Base-by-base conservation (phyloP, 2,888 invertebrate species). In the Tolmerus cingulatus region DNA sequence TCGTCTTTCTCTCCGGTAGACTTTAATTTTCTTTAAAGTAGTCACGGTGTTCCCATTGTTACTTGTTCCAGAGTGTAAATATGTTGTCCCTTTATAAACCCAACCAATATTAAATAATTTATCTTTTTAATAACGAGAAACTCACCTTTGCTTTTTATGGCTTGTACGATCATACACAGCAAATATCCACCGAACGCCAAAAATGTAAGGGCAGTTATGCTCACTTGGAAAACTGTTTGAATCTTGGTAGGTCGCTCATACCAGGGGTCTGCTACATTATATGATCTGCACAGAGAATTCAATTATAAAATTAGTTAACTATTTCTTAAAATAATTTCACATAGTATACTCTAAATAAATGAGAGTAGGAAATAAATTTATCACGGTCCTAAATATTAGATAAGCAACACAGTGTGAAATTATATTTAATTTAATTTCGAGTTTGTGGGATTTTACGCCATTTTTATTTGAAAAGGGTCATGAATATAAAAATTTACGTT, bases 151-250 rank as follows among this genome's bases (percentile, higher is more conserved):
- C 94, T 94, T 90, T 95, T 95, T 86, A 97, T 94, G 0, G 96
- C 96, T 90, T 96, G 95, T 37, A 96, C 95, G 85, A 97, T 95
- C 78, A 97, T 93, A 90, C 96, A 96, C 1, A 97, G 91, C 27
- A 97, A 92, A 90, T 97, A 97, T 1, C 97, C 97, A 0, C 97
- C 97, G 90, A 97, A 97, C 0, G 97, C 97, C 8, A 97, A 92
- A 92, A 97, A 97, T 0, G 97, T 95, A 86, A 97, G 92, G 0
- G 96, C 95, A 0, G 97, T 97, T 12, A 97, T 94, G 0, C 97
- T 95, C 89, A 96, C 93, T 88, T 97, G 96, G 90, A 97, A 97
- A 84, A 97, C 94, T 77, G 95, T 95, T 89, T 95, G 95, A 81
- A 97, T 93, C 91, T 96, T 96, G 4, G 94, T 94, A 37, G 94